Evolutionary conservation across 2,113 vertebrate species (phyloP), one percentile per base, ranked within the genome.

Genomic region (Plotosus lineatus): DNA sequence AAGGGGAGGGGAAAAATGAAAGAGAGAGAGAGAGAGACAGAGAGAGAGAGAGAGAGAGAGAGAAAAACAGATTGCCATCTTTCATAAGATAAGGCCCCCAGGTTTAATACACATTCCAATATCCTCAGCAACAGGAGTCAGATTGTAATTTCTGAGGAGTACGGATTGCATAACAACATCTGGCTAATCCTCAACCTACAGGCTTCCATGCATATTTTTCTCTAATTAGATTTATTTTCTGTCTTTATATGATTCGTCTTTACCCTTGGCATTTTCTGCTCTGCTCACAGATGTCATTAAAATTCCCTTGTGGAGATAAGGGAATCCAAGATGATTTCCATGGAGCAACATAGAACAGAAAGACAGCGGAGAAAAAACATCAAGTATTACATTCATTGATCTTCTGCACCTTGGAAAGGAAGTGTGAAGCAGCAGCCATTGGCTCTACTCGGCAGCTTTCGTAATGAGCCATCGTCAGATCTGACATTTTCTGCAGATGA

Each of bases 111-210:
- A 89, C 87, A 89, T 88, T 90, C 91, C 89, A 90, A 90, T 90
- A 92, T 93, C 91, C 88, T 86, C 77, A 80, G 88, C 87, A 90
- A 91, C 91, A 89, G 88, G 85, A 91, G 90, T 92, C 88, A 89
- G 87, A 92, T 87, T 91, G 91, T 90, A 89, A 87, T 90, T 91
- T 91, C 87, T 92, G 90, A 93, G 88, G 90, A 92, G 89, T 91
- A 89, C 90, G 87, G 90, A 92, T 93, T 92, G 91, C 89, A 88
- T 90, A 91, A 90, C 88, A 92, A 90, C 91, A 92, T 85, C 89
- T 93, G 91, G 90, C 89, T 91, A 93, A 93, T 93, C 91, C 89
- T 89, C 87, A 85, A 80, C 88, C 89, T 89, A 85, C 87, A 90
- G 90, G 89, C 86, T 40, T 85, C 79, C 31, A 66, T 84, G 83